Evolutionary conservation across 2,888 invertebrate species (phyloP), one percentile per base, ranked within the genome.

Genomic region (Nephrotoma flavescens): DNA sequence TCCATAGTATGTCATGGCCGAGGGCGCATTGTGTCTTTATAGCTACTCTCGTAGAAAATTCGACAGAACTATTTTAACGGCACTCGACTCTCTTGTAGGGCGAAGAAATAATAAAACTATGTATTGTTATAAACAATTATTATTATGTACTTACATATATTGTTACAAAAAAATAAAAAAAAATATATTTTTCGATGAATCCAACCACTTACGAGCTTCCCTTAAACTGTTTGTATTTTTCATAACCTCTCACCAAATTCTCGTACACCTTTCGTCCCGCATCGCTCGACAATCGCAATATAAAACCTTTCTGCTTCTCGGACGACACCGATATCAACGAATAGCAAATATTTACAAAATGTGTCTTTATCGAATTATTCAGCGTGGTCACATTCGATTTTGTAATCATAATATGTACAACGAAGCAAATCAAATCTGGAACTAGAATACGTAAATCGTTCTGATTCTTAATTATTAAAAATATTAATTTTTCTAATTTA

Each of bases 181-280:
- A 71, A 71, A 31, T 31, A 44, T 71, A 9, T 71, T 31, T 31
- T 31, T 31, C 31, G 31, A 31, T 31, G 0, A 31, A 3, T 31
- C 31, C 2, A 31, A 31, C 31, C 71, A 71, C 31, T 42, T 84
- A 84, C 6, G 84, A 84, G 42, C 84, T 92, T 86, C 91, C 91
- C 45, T 90, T 90, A 88, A 92, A 92, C 86, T 91, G 91, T 88
- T 90, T 90, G 87, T 91, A 90, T 87, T 91, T 92, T 87, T 90
- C 89, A 87, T 91, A 90, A 85, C 91, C 91, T 88, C 90, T 91
- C 31, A 90, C 88, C 41, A 91, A 88, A 3, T 88, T 88, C 87
- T 91, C 90, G 86, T 91, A 92, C 47, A 91, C 89, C 19, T 90
- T 31, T 44, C 90, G 89, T 11, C 90, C 90, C 0, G 92, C 92